Percentiles rank a stretch among this genome's conserved stretches.
Evolutionary conservation across 92 coral and sea anemone genomes (phyloP).

Genomic region (Metridium senile): DNA sequence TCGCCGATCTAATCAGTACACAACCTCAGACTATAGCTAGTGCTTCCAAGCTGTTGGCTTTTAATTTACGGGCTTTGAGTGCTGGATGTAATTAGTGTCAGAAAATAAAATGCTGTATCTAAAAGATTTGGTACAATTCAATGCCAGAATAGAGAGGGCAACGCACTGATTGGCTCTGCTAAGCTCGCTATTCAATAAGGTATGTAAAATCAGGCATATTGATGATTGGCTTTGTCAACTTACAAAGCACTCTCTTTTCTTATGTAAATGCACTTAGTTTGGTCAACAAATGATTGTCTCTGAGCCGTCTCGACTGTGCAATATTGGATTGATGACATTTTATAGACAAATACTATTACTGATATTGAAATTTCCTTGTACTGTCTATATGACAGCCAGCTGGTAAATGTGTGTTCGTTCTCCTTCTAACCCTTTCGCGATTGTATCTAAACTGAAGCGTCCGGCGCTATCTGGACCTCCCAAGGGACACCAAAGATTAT

Average conservation of each 20-base stretch:
- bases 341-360: background rate
- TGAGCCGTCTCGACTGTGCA: constrained; percentile 35
- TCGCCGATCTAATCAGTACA: too few relatives aligned
- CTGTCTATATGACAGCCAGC: background rate
- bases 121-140: constrained; percentile 50
- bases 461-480: too few relatives aligned
- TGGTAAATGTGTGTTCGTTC: background rate
- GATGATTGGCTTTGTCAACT: constrained; percentile 60
- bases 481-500: too few relatives aligned
- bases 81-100: constrained; percentile 75
- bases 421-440: too few relatives aligned
- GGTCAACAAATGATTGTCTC: constrained; percentile 50
- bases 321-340: background rate
- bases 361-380: background rate
- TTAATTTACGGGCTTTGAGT: constrained; percentile 65
- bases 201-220: constrained; percentile 38
- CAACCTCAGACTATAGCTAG: background rate
- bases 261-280: constrained; percentile 46
- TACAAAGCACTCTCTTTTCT: constrained; percentile 43
- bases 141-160: constrained; percentile 37
- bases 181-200: constrained; percentile 40
- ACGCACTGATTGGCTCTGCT: constrained; percentile 54
- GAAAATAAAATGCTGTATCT: constrained; percentile 64
- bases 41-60: constrained; percentile 74
- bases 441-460: too few relatives aligned